phyloP scores from a whole-genome alignment of 2,113 vertebrate genomes.

The Peucedramus taeniatus region DNA sequence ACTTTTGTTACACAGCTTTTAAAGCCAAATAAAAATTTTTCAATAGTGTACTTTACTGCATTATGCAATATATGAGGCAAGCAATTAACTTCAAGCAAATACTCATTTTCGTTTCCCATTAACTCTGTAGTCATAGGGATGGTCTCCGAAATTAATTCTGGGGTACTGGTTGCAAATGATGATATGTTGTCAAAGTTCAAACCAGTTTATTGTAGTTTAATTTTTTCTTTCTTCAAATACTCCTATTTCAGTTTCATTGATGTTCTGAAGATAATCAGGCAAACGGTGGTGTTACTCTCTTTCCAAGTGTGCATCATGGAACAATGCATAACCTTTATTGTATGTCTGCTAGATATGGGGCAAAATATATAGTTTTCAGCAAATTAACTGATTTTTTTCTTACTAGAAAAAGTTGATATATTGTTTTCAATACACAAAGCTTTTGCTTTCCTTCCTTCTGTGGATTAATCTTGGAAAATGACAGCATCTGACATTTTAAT shows the following conservation, averaged over 20 bases:
- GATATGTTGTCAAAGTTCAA: conserved; percentile 7
- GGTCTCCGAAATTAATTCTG: conserved; percentile 26
- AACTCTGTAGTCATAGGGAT: not conserved
- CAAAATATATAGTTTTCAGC: not conserved
- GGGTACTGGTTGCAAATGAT: not conserved
- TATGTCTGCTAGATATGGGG: not conserved
- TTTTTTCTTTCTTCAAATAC: conserved; percentile 14
- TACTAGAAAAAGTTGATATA: not conserved
- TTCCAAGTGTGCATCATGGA: not conserved
- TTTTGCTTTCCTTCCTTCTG: not conserved
- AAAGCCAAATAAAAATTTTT: not conserved
- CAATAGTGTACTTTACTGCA: not conserved
- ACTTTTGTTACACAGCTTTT: not conserved
- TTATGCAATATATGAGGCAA: conserved; percentile 21
- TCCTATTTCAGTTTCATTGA: not conserved
- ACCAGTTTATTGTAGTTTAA: not conserved
- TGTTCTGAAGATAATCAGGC: not conserved
- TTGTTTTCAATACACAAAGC: not conserved
- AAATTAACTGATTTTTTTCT: not conserved
- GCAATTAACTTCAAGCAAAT: conserved; percentile 57
- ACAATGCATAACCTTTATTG: not conserved
- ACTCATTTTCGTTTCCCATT: conserved; percentile 53
- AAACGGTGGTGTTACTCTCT: not conserved
- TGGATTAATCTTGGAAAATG: not conserved
- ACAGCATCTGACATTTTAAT: not conserved